These are phyloP conservation scores for Poecilia velifera DNA, from an alignment of 2,797 vertebrate genomes.

Conservation along the genomic window DNA sequence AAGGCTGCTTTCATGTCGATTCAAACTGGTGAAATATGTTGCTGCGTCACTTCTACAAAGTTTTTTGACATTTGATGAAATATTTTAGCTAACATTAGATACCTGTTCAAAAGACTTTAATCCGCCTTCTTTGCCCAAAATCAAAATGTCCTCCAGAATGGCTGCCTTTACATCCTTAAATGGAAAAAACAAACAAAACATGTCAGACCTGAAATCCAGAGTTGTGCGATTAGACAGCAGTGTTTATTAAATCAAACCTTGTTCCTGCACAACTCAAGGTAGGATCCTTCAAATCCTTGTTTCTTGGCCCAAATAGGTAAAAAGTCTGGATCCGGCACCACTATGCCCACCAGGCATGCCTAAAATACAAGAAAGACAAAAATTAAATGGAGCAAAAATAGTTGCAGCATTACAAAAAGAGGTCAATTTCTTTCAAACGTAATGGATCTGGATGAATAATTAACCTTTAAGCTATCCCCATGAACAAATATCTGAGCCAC, in stretches of 20 bases:
- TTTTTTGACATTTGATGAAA: neutral
- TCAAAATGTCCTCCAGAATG: slow-evolving; percentile 90
- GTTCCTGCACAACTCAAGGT: slow-evolving; percentile 87
- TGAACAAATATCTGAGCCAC: slow-evolving; percentile 93
- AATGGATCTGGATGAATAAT: slow-evolving; percentile 1
- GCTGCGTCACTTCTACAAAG: too few relatives aligned
- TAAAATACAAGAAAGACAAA: slow-evolving; percentile 50
- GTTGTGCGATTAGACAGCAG: neutral
- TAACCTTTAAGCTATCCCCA: slow-evolving; percentile 95
- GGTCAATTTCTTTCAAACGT: neutral
- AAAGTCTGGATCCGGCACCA: slow-evolving; percentile 90
- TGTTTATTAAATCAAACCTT: slow-evolving; percentile 76
- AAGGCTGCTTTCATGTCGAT: neutral
- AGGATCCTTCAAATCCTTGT: slow-evolving; percentile 86
- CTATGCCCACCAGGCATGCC: slow-evolving; percentile 92
- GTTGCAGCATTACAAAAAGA: neutral
- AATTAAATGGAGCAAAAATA: neutral
- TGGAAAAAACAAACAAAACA: slow-evolving; percentile 5
- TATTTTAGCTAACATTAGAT: slow-evolving; percentile 29
- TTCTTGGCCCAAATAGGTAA: slow-evolving; percentile 87
- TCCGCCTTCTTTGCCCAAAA: slow-evolving; percentile 89
- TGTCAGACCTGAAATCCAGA: neutral
- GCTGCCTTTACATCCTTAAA: slow-evolving; percentile 87
- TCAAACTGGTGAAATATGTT: neutral
- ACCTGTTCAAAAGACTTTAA: slow-evolving; percentile 99